Evolutionary conservation across 2,888 invertebrate species (phyloP), one percentile per base, ranked within the genome.

Genomic region (Polia nebulosa): DNA sequence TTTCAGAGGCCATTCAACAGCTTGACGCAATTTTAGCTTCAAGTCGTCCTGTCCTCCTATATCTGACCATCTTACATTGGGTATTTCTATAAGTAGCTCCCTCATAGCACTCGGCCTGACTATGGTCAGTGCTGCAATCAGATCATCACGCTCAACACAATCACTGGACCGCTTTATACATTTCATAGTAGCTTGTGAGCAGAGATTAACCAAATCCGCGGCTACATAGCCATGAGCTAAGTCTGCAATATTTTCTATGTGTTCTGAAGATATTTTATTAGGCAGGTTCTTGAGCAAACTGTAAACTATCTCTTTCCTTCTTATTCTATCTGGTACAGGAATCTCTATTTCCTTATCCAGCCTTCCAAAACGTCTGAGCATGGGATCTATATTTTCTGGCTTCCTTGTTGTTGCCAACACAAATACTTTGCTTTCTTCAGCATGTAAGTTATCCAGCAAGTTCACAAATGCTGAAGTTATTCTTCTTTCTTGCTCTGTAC

Each of bases 1-100:
- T 84, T 97, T 97, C 29, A 99, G 89, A 0, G 99, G 99, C 99
- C 99, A 99, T 89, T 99, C 99, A 0, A 99, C 98, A 0, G 98
- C 98, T 93, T 99, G 98, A 78, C 97, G 97, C 29, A 99, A 93
- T 85, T 98, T 98, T 49, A 98, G 90, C 92, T 99, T 99, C 51
- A 99, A 93, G 39, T 97, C 97, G 34, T 97, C 96, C 90, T 98
- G 98, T 0, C 99, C 99, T 0, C 99, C 99, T 80, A 99, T 99
- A 85, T 99, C 99, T 1, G 96, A 92, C 99, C 99, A 99, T 80
- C 96, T 96, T 0, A 99, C 98, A 92, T 98, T 97, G 2, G 99
- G 98, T 70, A 98, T 97, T 93, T 99, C 98, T 75, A 99, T 97
- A 56, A 98, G 95, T 6, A 99, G 97, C 91, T 99, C 98, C 72